Base-by-base conservation (phyloP, 2,113 vertebrate species). In the Sorex araneus region DNA sequence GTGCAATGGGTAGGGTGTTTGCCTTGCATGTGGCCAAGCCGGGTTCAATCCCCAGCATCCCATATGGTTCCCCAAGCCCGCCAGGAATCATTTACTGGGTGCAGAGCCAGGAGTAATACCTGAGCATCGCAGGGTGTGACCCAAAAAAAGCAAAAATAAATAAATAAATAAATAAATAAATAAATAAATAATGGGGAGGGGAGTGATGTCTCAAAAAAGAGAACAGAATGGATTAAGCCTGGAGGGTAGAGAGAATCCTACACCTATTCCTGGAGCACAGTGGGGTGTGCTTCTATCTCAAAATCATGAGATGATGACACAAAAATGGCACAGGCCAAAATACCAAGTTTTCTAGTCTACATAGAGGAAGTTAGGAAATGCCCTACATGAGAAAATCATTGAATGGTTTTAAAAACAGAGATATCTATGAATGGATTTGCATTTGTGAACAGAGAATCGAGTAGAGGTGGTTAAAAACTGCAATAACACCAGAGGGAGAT, bases 391-490 rank as follows among this genome's bases (percentile, higher is more conserved):
- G 47, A 64, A 92, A 69, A 69, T 45, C 67, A 75, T 0, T 40
- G 13, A 32, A 73, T 40, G 30, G 74, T 84, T 74, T 89, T 73
- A 70, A 94, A 83, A 64, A 32, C 28, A 75, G 40, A 57, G 43
- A 80, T 3, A 16, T n/a, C 27, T 40, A 54, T 32, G 34, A 82
- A 32, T 27, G 64, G 15, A 64, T 74, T 57, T 70, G 32, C 32
- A 78, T 30, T 30, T 79, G 23, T 25, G 32, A 73, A 77, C 11
- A 89, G 80, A 90, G 40, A 94, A 79, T 57, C 23, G 81, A 73
- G 74, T 69, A 40, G 21, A 74, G 8, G 43, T 50, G 19, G 10
- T 1, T 34, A n/a, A 69, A 2, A 50, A 45, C 1, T 12, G 43
- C 43, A 78, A 93, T 77, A 66, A 76, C 36, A 25, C 28, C 67